Evolutionary conservation across 2,797 vertebrate species (phyloP).

Genomic region (Mycteria americana): DNA sequence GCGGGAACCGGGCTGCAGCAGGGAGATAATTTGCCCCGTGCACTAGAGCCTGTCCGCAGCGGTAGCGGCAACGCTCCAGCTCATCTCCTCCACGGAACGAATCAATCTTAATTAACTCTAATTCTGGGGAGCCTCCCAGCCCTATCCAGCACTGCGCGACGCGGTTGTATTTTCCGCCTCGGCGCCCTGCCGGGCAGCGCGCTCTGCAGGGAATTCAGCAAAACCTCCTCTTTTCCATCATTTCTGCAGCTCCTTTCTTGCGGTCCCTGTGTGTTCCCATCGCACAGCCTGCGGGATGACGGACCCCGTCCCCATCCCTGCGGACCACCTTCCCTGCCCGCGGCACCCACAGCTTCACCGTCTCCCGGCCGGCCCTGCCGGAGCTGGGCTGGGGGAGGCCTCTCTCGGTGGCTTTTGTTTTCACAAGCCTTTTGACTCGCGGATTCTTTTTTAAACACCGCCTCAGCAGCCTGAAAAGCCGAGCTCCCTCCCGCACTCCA

Average conservation of each 20-base stretch:
- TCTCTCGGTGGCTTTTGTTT: conserved; percentile 45
- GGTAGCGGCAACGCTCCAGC: neutral
- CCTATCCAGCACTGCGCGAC: neutral
- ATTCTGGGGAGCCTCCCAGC: neutral
- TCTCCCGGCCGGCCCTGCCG: neutral
- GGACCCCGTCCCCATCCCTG: neutral
- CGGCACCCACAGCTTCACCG: neutral
- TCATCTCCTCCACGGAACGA: neutral
- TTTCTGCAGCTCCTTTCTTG: neutral
- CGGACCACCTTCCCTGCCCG: neutral
- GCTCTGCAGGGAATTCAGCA: neutral
- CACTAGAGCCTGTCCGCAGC: neutral
- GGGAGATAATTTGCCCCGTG: neutral
- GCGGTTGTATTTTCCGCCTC: neutral
- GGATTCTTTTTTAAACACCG: conserved; percentile 27
- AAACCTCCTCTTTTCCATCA: neutral
- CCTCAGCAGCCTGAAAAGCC: conserved; percentile 26
- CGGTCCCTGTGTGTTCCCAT: fast-evolving
- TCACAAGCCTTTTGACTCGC: conserved; percentile 22
- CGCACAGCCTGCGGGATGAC: fast-evolving
- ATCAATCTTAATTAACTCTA: conserved; percentile 39
- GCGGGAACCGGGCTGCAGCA: neutral
- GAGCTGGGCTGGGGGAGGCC: conserved; percentile 6
- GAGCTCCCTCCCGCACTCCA: conserved; percentile 27
- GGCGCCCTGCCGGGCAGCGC: neutral